phyloP scores from a whole-genome alignment of 2,888 invertebrate genomes.

The Eustalomyia histrio region DNA sequence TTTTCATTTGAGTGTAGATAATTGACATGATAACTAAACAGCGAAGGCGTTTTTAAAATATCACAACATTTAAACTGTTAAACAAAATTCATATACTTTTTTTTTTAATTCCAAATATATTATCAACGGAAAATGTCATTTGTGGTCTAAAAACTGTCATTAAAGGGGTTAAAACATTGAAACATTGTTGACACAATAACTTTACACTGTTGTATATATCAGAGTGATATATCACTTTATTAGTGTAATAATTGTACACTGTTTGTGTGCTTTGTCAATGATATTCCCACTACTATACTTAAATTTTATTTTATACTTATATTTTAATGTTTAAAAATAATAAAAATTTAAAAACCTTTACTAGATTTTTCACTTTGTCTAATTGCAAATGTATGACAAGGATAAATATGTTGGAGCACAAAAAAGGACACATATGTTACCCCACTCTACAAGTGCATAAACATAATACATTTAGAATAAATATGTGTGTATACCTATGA shows the following conservation, averaged over 20 bases:
- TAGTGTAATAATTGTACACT: neutral
- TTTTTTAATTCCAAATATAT: neutral
- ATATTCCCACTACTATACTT: neutral
- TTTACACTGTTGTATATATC: neutral
- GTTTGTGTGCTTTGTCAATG: neutral
- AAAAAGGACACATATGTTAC: conserved; percentile 29
- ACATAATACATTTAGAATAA: neutral
- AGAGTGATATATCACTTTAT: neutral
- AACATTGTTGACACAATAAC: neutral
- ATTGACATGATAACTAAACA: too few relatives aligned
- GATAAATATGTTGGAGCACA: conserved; percentile 34
- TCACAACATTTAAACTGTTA: too few relatives aligned
- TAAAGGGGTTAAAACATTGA: neutral
- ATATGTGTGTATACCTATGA: conserved; percentile 1
- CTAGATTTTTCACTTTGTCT: conserved; percentile 56
- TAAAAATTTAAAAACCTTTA: conserved; percentile 39
- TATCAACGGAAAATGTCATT: neutral
- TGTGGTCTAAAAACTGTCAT: conserved; percentile 6
- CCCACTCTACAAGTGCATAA: neutral
- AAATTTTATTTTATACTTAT: neutral
- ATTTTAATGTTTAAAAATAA: neutral
- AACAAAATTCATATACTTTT: too few relatives aligned
- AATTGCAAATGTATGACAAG: conserved; percentile 51
- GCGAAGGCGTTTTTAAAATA: too few relatives aligned
- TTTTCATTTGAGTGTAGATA: too few relatives aligned